These are phyloP conservation scores for Amaurobius ferox DNA, from an alignment of 2,888 invertebrate species.

Conservation along the genomic window DNA sequence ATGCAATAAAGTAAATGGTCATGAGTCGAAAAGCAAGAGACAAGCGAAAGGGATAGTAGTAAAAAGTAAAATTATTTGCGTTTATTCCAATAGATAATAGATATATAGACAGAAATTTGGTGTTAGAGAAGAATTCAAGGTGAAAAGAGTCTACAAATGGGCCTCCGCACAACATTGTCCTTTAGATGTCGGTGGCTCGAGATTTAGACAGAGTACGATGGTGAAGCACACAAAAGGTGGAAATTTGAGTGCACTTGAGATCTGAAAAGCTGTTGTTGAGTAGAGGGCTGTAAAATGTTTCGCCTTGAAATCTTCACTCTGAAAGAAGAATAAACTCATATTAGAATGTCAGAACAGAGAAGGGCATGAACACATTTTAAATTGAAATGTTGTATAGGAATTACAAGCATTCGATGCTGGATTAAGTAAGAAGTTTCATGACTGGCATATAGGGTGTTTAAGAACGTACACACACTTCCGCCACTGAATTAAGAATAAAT, in stretches of 20 bases:
- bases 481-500: too few relatives aligned
- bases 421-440: too few relatives aligned
- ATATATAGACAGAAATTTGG: slow-evolving; percentile 49
- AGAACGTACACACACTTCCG: too few relatives aligned
- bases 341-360: neutral
- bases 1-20: too few relatives aligned
- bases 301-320: slow-evolving; percentile 63
- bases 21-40: neutral
- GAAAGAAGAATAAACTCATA: slow-evolving; percentile 1
- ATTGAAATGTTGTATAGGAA: too few relatives aligned
- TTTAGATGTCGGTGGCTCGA: neutral
- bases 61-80: slow-evolving; percentile 61
- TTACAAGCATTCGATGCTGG: too few relatives aligned
- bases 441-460: too few relatives aligned
- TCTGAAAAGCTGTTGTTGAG: slow-evolving; percentile 24
- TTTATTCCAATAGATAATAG: slow-evolving; percentile 54
- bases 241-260: neutral
- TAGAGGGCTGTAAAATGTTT: slow-evolving; percentile 34
- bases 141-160: slow-evolving; percentile 26
- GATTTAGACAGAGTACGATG: neutral
- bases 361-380: too few relatives aligned
- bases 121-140: slow-evolving; percentile 53
- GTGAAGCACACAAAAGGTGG: neutral
- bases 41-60: slow-evolving; percentile 39
- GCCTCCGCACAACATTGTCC: neutral